These are phyloP conservation scores for Gallirallus australis DNA, from an alignment of 2,797 vertebrate species.

Conservation along the genomic window DNA sequence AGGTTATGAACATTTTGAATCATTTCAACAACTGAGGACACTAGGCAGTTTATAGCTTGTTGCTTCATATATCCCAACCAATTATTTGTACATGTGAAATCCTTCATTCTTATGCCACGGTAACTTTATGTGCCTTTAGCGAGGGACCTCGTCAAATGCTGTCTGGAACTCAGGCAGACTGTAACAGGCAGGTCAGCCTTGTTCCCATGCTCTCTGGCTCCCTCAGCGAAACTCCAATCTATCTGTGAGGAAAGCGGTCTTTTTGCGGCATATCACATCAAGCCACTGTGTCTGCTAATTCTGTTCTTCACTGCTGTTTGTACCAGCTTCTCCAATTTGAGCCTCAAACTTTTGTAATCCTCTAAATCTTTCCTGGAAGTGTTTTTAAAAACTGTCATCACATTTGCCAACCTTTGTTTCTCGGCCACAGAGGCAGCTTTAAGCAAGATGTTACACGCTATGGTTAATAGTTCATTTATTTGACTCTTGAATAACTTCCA, in stretches of 20 bases:
- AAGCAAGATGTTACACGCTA: conserved; percentile 51
- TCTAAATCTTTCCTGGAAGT: conserved; percentile 44
- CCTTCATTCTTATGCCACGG: neutral
- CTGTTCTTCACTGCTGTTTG: conserved; percentile 5
- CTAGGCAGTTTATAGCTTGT: neutral
- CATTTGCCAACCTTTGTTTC: conserved; percentile 45
- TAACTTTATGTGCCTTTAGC: neutral
- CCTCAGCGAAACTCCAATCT: neutral
- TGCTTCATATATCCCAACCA: neutral
- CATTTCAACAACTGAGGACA: neutral
- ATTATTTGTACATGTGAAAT: neutral
- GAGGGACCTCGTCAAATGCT: neutral
- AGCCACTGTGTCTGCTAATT: neutral
- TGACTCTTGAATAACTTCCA: conserved; percentile 15
- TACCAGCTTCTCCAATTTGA: conserved; percentile 24
- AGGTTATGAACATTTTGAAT: neutral
- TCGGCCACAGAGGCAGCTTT: conserved; percentile 4
- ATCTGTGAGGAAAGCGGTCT: conserved; percentile 1
- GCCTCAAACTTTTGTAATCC: conserved; percentile 11
- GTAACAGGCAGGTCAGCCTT: conserved; percentile 22
- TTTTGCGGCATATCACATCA: neutral
- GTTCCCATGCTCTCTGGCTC: conserved; percentile 45
- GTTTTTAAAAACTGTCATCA: conserved; percentile 44
- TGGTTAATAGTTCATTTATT: conserved; percentile 50
- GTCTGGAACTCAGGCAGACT: conserved; percentile 15